Conservation (phyloP, 1,140 invertebrate genomes). For the Diorhabda sublineata region DNA sequence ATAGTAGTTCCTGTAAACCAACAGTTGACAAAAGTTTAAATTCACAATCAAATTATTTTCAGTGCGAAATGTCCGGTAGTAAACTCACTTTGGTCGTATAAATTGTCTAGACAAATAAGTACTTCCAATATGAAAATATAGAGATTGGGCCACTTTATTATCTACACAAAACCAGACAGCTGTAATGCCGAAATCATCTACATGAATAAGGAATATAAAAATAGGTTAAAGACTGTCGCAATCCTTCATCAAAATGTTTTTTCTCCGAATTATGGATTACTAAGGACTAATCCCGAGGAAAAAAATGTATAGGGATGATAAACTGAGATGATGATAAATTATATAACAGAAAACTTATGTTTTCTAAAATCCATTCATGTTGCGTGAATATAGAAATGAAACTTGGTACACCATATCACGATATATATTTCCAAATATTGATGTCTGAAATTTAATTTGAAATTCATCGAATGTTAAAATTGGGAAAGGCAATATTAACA, state of each 20-base stretch:
- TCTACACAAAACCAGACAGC: neutral
- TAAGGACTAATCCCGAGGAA: neutral
- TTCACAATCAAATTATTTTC: neutral
- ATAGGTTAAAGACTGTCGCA: neutral
- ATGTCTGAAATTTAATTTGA: no score
- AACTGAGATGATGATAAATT: no score
- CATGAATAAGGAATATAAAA: neutral
- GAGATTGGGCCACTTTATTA: neutral
- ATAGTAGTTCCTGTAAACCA: no score
- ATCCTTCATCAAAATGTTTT: neutral
- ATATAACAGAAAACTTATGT: no score
- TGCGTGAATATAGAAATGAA: no score
- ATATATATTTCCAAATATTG: no score
- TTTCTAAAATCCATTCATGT: no score
- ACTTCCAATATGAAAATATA: neutral
- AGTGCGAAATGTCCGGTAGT: neutral
- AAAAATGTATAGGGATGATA: neutral
- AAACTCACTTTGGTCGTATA: neutral
- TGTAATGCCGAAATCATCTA: slow-evolving; percentile 1
- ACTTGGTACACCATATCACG: no score
- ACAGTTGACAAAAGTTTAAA: no score
- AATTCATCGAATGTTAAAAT: no score
- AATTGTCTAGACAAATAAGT: neutral
- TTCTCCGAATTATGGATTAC: neutral
- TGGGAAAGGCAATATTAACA: no score